Percentiles rank a stretch among this genome's conserved stretches.
Evolutionary conservation across 2,888 invertebrate species (phyloP).

Genomic region (Rhingia rostrata): DNA sequence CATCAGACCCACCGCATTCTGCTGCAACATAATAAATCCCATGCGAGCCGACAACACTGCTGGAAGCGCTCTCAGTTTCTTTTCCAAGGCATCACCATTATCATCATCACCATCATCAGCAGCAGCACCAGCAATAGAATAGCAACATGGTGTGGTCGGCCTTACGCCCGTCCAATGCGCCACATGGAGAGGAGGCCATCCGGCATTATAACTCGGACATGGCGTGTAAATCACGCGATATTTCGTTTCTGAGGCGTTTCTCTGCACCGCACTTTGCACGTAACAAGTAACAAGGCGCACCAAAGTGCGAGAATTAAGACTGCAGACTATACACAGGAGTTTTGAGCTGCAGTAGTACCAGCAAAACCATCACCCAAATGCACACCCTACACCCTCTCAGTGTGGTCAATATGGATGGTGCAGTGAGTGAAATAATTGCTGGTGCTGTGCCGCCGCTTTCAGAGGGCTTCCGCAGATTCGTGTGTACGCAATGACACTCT

Average conservation of each 20-base stretch:
- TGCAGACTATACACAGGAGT: slow-evolving; percentile 39
- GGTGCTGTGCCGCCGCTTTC: slow-evolving; percentile 41
- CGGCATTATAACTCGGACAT: slow-evolving; percentile 65
- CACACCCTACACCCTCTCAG: slow-evolving; percentile 52
- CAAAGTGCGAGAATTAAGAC: slow-evolving; percentile 71
- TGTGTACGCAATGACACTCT: slow-evolving; percentile 67
- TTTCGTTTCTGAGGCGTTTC: slow-evolving; percentile 69
- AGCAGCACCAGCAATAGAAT: slow-evolving; percentile 26
- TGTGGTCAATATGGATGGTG: slow-evolving; percentile 40
- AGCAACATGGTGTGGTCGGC: slow-evolving; percentile 42
- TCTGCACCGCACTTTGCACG: slow-evolving; percentile 58
- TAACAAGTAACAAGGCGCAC: slow-evolving; percentile 65
- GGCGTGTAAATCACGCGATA: slow-evolving; percentile 75
- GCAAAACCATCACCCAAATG: slow-evolving; percentile 30
- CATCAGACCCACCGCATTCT: slow-evolving; percentile 69
- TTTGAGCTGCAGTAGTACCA: slow-evolving; percentile 23
- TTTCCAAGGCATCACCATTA: slow-evolving; percentile 60
- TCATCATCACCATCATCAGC: slow-evolving; percentile 50
- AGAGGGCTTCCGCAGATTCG: slow-evolving; percentile 25
- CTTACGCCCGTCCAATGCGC: slow-evolving; percentile 55
- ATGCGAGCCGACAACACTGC: slow-evolving; percentile 63
- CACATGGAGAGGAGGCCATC: slow-evolving; percentile 53
- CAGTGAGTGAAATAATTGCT: slow-evolving; percentile 67
- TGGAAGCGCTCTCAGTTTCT: slow-evolving; percentile 68
- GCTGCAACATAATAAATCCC: slow-evolving; percentile 68